Evolutionary conservation across 2,113 vertebrate species (phyloP), one percentile per base, ranked within the genome.

Genomic region (Heloderma charlesbogerti): DNA sequence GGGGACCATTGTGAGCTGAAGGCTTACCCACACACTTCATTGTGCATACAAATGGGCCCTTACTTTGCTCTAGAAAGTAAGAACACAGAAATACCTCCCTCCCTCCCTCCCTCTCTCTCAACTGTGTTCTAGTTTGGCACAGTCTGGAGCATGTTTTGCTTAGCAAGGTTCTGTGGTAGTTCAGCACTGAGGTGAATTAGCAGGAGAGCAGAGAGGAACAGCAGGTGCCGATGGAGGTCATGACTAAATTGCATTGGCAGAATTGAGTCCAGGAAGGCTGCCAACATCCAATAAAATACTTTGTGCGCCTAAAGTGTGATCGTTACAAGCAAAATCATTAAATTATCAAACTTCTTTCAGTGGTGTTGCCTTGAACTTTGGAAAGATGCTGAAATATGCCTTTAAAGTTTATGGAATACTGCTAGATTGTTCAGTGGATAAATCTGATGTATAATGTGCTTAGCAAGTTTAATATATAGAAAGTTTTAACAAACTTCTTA

Each of bases 391-490:
- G 63, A 91, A 95, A 51, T 74, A 67, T 29, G 4, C 37, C 4
- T 7, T 0, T 0, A 25, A 0, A 37, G 20, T 71, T 81, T 91
- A 20, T 74, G 0, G 69, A 78, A 79, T 71, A n/a, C 48, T 81
- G 77, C 54, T 90, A 34, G 88, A 86, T 85, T 93, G 86, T 20
- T 78, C 72, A 78, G 82, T 92, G 89, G 57, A 94, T 78, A 78
- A 95, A 63, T 79, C 89, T 91, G 90, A 75, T 94, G 10, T 84
- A 63, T 45, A 84, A 10, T 92, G 86, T 78, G 74, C 60, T 78
- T 43, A 83, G 82, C 1, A 72, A 88, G 79, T 27, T 45, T 69
- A 88, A 85, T 80, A 80, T 40, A 92, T 66, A 0, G 0, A 84
- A 34, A 86, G 22, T n/a, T 95, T 93, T 72, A 87, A 90, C 84